Evolutionary conservation across 1,140 invertebrate species (phyloP).

Genomic region (Paraescarpia echinospica): DNA sequence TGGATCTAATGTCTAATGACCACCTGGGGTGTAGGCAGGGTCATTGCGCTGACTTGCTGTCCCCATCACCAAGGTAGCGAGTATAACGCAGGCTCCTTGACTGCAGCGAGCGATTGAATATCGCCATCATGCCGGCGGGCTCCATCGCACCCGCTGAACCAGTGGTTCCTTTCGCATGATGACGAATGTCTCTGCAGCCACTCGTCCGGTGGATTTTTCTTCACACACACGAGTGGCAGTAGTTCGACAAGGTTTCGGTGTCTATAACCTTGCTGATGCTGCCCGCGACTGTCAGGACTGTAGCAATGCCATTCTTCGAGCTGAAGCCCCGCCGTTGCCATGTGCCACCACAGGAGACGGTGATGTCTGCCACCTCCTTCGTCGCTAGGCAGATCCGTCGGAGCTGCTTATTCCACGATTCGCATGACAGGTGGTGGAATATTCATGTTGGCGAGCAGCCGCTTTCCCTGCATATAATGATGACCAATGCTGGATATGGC

Average conservation of each 20-base stretch:
- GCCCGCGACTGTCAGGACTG: slow-evolving; percentile 21
- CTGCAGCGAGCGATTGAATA: slow-evolving; percentile 23
- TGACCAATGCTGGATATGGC: slow-evolving; percentile 11
- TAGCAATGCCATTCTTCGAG: slow-evolving; percentile 26
- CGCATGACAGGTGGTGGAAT: slow-evolving; percentile 1
- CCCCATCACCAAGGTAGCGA: slow-evolving; percentile 24
- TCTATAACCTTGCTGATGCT: slow-evolving; percentile 21
- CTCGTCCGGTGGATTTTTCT: slow-evolving; percentile 16
- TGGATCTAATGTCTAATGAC: too few species aligned
- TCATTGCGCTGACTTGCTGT: slow-evolving; percentile 18
- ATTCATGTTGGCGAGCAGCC: too few species aligned
- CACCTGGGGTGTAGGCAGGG: too few species aligned
- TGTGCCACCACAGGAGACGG: slow-evolving; percentile 16
- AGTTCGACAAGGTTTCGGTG: slow-evolving; percentile 12
- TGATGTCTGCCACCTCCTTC: slow-evolving; percentile 4
- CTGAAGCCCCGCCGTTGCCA: slow-evolving; percentile 19
- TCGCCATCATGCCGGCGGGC: slow-evolving; percentile 32
- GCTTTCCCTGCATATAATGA: neutral
- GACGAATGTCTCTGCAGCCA: slow-evolving; percentile 9
- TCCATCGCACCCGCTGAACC: slow-evolving; percentile 42
- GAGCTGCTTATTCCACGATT: slow-evolving; percentile 7
- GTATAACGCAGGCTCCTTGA: slow-evolving; percentile 15
- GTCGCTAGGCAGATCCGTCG: neutral
- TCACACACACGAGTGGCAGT: slow-evolving; percentile 14
- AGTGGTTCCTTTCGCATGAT: slow-evolving; percentile 22